Percentiles rank a stretch among this genome's conserved stretches.
These are phyloP conservation scores for Malurus melanocephalus DNA, from an alignment of 2,113 vertebrate species.

Conservation along the genomic window DNA sequence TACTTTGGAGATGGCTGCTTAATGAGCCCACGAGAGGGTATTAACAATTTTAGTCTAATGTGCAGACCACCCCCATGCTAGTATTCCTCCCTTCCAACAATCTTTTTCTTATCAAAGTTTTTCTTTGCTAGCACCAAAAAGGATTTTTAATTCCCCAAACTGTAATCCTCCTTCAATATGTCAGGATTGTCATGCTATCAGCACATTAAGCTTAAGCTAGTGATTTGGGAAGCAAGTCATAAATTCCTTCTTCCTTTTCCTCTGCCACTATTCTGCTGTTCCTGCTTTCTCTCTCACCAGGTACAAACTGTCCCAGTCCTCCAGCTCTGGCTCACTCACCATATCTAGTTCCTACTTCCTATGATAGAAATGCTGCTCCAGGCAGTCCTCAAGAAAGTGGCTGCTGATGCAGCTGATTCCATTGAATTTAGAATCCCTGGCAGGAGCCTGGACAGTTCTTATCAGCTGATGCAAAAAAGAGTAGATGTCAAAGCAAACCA, in stretches of 20 bases:
- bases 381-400: not conserved
- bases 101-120: not conserved
- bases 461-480: not conserved
- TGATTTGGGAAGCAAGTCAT: not conserved
- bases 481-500: not conserved
- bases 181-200: not conserved
- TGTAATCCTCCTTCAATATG: not conserved
- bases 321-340: not conserved
- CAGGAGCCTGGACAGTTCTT: not conserved
- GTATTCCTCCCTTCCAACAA: not conserved
- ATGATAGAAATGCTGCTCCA: not conserved
- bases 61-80: not conserved
- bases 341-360: not conserved
- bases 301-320: not conserved
- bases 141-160: not conserved
- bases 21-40: not conserved
- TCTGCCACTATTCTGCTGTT: not conserved
- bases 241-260: not conserved
- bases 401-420: accelerated
- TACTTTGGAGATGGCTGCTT: not conserved
- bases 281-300: not conserved
- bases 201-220: not conserved
- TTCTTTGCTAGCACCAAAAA: not conserved
- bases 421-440: not conserved
- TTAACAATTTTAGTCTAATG: not conserved